phyloP scores from a whole-genome alignment of 1,140 invertebrate genomes.

The Conus ventricosus region DNA sequence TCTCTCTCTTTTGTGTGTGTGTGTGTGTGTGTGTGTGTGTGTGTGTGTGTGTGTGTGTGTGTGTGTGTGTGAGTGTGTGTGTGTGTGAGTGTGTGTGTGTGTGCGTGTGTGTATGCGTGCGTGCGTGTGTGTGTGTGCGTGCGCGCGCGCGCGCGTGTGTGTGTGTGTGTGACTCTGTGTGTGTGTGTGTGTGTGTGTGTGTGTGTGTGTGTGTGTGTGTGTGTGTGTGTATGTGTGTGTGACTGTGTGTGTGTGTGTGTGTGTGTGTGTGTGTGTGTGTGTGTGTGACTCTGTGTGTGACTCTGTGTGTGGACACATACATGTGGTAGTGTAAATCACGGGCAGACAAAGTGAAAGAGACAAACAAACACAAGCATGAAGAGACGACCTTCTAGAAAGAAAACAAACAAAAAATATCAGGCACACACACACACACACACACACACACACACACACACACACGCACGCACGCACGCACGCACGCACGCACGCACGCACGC shows the following conservation, averaged over 20 bases:
- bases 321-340: neutral
- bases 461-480: neutral
- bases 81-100: neutral
- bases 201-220: neutral
- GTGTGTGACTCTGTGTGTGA: neutral
- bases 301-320: neutral
- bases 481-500: neutral
- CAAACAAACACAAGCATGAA: neutral
- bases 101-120: neutral
- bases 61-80: neutral
- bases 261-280: neutral
- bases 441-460: neutral
- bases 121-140: neutral
- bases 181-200: neutral
- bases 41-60: too few species aligned
- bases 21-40: too few species aligned
- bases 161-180: too few species aligned
- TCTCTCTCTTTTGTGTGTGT: too few species aligned
- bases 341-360: neutral
- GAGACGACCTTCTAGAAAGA: neutral
- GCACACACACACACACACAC: neutral
- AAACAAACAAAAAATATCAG: neutral
- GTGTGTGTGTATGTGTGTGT: conserved; percentile 5
- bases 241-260: neutral
- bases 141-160: neutral